These are phyloP conservation scores for Alosa alosa DNA, from an alignment of 2,113 vertebrate genomes.

Conservation along the genomic window DNA sequence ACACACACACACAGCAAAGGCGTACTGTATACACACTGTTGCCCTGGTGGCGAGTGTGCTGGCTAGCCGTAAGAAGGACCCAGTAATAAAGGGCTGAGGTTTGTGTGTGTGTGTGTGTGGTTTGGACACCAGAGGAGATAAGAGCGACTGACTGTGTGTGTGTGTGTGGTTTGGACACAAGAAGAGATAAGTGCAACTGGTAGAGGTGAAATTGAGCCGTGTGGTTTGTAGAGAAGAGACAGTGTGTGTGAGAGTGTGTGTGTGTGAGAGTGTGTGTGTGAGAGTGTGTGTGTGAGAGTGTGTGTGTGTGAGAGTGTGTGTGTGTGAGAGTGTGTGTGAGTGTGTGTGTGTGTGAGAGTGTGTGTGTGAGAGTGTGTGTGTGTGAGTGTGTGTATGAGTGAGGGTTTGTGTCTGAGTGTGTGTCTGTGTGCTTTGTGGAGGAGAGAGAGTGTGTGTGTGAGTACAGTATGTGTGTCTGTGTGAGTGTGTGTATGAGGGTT, in stretches of 20 bases:
- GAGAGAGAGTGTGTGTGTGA: constrained; percentile 20
- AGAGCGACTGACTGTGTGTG: constrained; percentile 22
- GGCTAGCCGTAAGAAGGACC: too few relatives aligned
- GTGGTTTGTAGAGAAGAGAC: background rate
- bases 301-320: background rate
- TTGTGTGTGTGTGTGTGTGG: constrained; percentile 26
- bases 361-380: too few relatives aligned
- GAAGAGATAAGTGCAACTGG: constrained; percentile 23
- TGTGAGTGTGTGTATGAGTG: too few relatives aligned
- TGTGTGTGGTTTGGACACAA: background rate
- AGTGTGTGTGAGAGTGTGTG: constrained; percentile 11
- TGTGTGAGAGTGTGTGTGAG: background rate
- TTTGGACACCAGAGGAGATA: constrained; percentile 14
- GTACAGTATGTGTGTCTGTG: too few relatives aligned
- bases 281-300: background rate
- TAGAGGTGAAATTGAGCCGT: constrained; percentile 26
- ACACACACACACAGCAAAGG: background rate
- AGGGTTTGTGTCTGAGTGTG: too few relatives aligned
- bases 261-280: background rate
- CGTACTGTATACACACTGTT: background rate
- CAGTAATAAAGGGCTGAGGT: too few relatives aligned
- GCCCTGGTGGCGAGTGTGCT: background rate
- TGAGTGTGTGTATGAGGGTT: too few relatives aligned
- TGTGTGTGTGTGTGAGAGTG: too few relatives aligned
- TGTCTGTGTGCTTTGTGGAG: background rate